Base-by-base conservation (phyloP, 2,113 vertebrate species). In the Ceuthmochares aereus region DNA sequence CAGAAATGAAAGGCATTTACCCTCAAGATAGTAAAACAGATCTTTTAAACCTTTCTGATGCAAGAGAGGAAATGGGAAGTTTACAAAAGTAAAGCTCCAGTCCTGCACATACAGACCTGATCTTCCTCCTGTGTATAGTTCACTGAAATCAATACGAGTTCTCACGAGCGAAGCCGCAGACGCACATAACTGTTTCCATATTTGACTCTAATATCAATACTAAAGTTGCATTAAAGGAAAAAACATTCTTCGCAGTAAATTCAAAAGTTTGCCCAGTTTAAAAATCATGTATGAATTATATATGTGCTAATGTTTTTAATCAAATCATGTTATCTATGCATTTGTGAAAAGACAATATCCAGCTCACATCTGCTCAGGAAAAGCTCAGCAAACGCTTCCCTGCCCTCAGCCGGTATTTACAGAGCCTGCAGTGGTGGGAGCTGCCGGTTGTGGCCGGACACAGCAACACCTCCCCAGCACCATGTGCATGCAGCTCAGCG, bases 1-100 rank as follows among this genome's bases (percentile, higher is more conserved):
- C 92, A 95, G 85, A 90, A 96, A 93, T 93, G 87, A 84, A 95
- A 95, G 68, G 83, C 68, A 94, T 97, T 96, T 94, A 95, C 90
- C 95, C 95, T 93, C 47, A 59, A 95, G 92, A 94, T 90, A 96
- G 76, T 80, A 58, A 91, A 90, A 55, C 60, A 83, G 67, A 88
- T 86, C 68, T 90, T 77, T 92, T 86, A 94, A 96, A 93, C 83
- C 59, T 56, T 49, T 86, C 72, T 70, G 92, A 88, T 76, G 78
- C 75, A 51, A 86, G 70, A 75, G 69, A 86, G 90, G 92, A 95
- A 94, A 95, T 76, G 37, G 29, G 75, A 85, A 90, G 75, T 79
- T 91, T 80, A 74, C 59, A 91, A 16, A 94, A 87, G 64, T 74
- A 77, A 91, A 87, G 64, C 78, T 69, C 32, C 59, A 76, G 72